Evolutionary conservation across 2,888 invertebrate genomes (phyloP).

Genomic region (Prenolepis imparis): DNA sequence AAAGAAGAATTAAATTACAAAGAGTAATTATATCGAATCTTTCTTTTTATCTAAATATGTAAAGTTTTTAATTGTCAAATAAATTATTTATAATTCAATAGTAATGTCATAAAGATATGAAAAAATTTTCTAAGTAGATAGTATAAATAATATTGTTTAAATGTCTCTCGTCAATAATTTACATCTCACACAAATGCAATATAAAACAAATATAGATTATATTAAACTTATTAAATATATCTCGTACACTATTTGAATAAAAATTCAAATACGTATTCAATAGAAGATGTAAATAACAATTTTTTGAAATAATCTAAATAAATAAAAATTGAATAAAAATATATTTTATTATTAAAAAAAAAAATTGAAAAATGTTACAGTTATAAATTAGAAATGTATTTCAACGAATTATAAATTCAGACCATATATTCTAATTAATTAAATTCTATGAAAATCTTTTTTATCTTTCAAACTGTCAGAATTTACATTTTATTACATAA

Average conservation of each 20-base stretch:
- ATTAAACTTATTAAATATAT: constrained; percentile 17
- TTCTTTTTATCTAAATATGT: background rate
- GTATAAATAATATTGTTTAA: background rate
- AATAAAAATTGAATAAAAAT: constrained; percentile 1
- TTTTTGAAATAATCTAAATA: background rate
- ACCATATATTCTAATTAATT: background rate
- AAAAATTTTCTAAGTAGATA: background rate
- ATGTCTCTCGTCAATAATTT: background rate
- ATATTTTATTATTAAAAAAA: background rate
- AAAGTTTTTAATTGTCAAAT: background rate
- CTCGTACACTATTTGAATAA: background rate
- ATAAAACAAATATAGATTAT: background rate
- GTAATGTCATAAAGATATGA: background rate
- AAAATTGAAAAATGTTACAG: background rate
- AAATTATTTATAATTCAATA: background rate
- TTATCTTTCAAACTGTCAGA: background rate
- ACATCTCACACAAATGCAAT: background rate
- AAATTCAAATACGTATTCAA: background rate
- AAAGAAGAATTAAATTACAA: background rate
- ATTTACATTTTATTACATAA: background rate
- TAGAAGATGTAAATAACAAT: background rate
- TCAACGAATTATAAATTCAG: background rate
- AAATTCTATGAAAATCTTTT: background rate
- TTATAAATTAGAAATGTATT: no score
- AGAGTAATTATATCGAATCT: background rate